Evolutionary conservation across 2,797 vertebrate species (phyloP).

Genomic region (Peromyscus nudipes): DNA sequence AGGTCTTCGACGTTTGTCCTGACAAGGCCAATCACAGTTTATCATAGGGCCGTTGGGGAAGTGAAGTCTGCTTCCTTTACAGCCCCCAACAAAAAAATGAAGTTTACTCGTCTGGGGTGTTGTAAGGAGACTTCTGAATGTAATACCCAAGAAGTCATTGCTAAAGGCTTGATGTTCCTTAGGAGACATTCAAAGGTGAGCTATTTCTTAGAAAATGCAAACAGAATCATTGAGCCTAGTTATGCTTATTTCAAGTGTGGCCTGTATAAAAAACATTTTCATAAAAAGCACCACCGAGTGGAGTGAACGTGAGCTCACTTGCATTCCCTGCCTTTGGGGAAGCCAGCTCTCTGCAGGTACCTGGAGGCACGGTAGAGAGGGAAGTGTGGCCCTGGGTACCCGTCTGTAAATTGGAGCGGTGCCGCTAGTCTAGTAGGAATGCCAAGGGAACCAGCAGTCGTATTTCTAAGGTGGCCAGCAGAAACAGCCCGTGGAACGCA

Average conservation of each 20-base stretch:
- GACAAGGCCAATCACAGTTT: background rate
- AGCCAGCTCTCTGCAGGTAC: fast-evolving
- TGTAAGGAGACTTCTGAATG: background rate
- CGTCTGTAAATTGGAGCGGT: background rate
- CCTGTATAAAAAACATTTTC: constrained; percentile 28
- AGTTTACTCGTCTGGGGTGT: background rate
- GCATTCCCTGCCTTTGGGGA: background rate
- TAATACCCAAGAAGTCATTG: constrained; percentile 4
- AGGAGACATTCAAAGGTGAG: constrained; percentile 4
- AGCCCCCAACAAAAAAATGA: background rate
- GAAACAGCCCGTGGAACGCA: background rate
- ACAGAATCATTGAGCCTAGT: constrained; percentile 56
- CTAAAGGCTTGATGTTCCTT: background rate
- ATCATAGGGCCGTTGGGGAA: background rate
- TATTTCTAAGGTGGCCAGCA: background rate
- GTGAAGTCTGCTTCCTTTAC: background rate
- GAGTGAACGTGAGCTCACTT: background rate
- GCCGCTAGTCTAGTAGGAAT: fast-evolving
- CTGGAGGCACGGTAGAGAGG: background rate
- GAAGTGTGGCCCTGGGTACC: background rate
- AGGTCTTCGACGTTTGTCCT: background rate
- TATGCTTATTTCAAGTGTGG: constrained; percentile 29
- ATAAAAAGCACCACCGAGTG: background rate
- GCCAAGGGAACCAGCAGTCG: background rate
- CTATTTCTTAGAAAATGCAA: constrained; percentile 62